A percentile compares a stretch with the other conserved stretches of the same genome.
phyloP scores from a whole-genome alignment of 1,140 invertebrate species.

The Potamilus streckersoni region DNA sequence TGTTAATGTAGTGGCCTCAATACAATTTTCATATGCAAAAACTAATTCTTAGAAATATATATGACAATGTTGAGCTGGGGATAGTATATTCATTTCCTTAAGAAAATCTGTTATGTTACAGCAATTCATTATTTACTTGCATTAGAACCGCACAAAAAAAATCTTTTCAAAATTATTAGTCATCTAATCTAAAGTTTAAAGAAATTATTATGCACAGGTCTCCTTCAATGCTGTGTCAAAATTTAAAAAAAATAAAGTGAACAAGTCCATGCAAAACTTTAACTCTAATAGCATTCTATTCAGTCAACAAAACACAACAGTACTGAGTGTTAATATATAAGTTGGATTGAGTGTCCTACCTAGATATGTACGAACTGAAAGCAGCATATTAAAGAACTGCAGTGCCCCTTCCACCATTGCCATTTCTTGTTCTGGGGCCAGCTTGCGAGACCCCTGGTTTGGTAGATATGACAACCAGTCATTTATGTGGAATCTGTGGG shows the following conservation, averaged over 20 bases:
- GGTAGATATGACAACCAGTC: slow-evolving; percentile 85
- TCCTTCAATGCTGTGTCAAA: background rate
- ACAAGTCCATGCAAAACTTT: background rate
- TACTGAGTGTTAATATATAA: background rate
- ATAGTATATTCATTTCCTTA: no score
- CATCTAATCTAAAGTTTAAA: background rate
- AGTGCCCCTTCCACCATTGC: slow-evolving; percentile 93
- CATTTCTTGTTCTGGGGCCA: slow-evolving; percentile 71
- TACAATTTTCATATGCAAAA: no score
- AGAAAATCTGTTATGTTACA: no score
- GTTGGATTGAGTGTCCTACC: slow-evolving; percentile 71
- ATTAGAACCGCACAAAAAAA: no score
- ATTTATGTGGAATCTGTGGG: slow-evolving; percentile 63
- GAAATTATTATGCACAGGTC: background rate
- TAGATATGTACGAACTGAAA: slow-evolving; percentile 90
- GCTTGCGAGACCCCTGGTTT: slow-evolving; percentile 67
- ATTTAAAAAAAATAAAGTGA: background rate
- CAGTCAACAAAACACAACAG: background rate
- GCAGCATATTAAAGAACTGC: slow-evolving; percentile 89
- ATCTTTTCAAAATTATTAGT: no score
- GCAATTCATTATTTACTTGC: no score
- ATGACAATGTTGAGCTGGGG: no score
- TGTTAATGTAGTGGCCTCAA: no score
- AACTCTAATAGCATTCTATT: background rate
- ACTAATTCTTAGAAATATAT: no score